Evolutionary conservation across 2,888 invertebrate genomes (phyloP), one percentile per base, ranked within the genome.

Genomic region (Melieria crassipennis): DNA sequence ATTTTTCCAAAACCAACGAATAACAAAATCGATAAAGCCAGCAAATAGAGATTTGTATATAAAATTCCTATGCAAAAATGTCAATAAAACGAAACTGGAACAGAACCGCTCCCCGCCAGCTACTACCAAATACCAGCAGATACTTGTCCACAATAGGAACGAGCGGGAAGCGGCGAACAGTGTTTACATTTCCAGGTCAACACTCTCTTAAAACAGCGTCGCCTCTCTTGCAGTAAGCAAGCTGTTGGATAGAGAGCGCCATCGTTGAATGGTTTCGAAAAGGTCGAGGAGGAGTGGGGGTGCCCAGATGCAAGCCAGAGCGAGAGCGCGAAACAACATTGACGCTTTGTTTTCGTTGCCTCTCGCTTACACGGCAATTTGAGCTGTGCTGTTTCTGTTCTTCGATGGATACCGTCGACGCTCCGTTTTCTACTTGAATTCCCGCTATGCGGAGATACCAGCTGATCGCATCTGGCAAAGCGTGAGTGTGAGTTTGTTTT

Each of bases 341-440:
- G 61, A 13, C 16, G 60, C 16, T 73, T 73, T 70, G 73, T 73
- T 73, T 73, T 63, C 66, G 47, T 70, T 52, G 43, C 58, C 9
- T 69, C 65, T 70, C 69, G 52, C 43, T 65, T 42, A 45, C 69
- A 69, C 47, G 7, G 50, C 50, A 16, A 52, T 9, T 10, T 10
- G 10, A 55, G 13, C 65, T 56, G 9, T 64, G 55, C 56, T 65
- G 56, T 56, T 65, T 56, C 46, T 11, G 11, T 11, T 7, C 7
- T 30, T 30, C 30, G 30, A 30, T 30, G 30, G 30, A 30, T 30
- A 30, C 30, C 13, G 65, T 45, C 45, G 45, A 46, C 56, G 42
- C 30, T 30, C 30, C 30, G 30, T 30, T 30, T 30, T 30, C 30
- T 30, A 30, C 30, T 30, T 30, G 10, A 69, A 43, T 62, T 16